Conservation (phyloP, 1,140 invertebrate genomes). For the Portunus trituberculatus region DNA sequence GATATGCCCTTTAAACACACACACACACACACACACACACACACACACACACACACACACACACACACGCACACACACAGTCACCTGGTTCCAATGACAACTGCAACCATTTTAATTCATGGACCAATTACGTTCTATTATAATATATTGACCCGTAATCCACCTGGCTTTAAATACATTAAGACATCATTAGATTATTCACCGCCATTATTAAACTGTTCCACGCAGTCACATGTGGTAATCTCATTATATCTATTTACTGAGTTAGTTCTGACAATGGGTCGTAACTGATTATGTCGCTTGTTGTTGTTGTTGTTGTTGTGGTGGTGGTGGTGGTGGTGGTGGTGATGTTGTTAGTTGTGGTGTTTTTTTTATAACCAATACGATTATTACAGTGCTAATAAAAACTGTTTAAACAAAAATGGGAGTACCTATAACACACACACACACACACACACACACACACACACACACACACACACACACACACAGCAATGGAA, state of each 20-base stretch:
- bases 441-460: no score
- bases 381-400: neutral
- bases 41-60: conserved; percentile 20
- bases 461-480: neutral
- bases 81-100: neutral
- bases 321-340: neutral
- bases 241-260: neutral
- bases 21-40: conserved; percentile 21
- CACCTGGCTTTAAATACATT: neutral
- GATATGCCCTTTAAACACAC: neutral
- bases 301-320: neutral
- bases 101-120: neutral
- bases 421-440: neutral
- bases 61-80: neutral
- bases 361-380: neutral
- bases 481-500: neutral
- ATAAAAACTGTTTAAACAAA: no score
- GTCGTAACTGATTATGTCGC: neutral
- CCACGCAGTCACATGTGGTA: neutral
- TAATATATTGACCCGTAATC: neutral
- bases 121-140: neutral
- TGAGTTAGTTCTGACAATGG: neutral
- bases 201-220: neutral
- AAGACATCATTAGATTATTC: neutral
- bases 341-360: neutral